A percentile compares a stretch with the other conserved stretches of the same genome.
Evolutionary conservation across 2,113 vertebrate genomes (phyloP).

Genomic region (Eulacestoma nigropectus): DNA sequence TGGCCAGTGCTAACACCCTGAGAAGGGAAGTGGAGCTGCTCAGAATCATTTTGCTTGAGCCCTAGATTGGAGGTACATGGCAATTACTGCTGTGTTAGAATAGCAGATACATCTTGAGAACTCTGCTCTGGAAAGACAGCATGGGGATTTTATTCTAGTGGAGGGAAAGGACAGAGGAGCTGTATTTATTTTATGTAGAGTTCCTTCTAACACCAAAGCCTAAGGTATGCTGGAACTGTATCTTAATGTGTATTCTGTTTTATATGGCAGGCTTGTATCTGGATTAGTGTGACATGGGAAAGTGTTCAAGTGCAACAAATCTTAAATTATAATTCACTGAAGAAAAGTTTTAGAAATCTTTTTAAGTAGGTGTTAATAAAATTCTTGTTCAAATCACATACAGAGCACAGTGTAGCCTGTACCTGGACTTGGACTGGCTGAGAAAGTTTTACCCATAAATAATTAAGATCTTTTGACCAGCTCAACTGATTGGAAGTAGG

Average conservation of each 20-base stretch:
- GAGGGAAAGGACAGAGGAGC: not conserved
- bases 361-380: not conserved
- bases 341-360: not conserved
- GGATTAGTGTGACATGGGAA: not conserved
- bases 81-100: not conserved
- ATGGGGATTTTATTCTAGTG: not conserved
- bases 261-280: not conserved
- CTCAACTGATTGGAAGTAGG: not conserved
- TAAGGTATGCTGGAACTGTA: not conserved
- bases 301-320: not conserved
- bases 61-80: not conserved
- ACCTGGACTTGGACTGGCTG: not conserved
- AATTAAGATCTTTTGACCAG: not conserved
- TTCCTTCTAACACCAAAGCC: not conserved
- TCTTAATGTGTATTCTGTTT: not conserved
- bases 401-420: not conserved
- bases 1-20: not conserved
- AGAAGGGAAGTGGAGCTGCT: not conserved
- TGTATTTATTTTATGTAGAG: not conserved
- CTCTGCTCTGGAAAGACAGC: not conserved
- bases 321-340: not conserved
- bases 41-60: not conserved
- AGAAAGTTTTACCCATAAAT: not conserved
- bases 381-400: not conserved
- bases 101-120: not conserved